Conservation (phyloP, 2,113 vertebrate species). For the Jacana jacana region DNA sequence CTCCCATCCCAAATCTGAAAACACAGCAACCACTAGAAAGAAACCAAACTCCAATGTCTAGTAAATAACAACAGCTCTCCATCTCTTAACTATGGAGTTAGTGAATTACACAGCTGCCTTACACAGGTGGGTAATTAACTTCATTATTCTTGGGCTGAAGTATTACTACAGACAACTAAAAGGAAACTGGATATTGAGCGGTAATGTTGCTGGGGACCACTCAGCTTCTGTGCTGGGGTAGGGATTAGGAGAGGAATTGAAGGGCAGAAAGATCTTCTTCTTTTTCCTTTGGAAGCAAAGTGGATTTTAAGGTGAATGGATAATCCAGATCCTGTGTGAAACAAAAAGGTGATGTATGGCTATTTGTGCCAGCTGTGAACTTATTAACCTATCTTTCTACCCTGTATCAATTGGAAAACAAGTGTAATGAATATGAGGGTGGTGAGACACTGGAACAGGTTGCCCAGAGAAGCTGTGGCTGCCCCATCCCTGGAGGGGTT, state of each 20-base stretch:
- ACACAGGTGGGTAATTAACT: neutral
- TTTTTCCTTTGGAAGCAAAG: neutral
- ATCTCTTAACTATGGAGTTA: neutral
- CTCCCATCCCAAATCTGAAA: neutral
- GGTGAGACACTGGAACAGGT: too few relatives aligned
- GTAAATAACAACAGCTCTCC: neutral
- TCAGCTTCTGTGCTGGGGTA: neutral
- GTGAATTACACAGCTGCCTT: neutral
- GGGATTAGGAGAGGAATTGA: neutral
- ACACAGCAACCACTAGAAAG: neutral
- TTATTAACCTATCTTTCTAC: neutral
- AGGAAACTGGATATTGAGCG: neutral
- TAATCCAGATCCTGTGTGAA: neutral
- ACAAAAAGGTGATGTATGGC: neutral
- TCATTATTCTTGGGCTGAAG: neutral
- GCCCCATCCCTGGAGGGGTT: too few relatives aligned
- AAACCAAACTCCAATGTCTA: neutral
- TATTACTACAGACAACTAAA: neutral
- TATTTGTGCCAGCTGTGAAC: neutral
- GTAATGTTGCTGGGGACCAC: neutral
- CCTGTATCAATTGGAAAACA: neutral
- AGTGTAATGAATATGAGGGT: neutral
- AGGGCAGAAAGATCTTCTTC: neutral
- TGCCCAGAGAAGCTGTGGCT: too few relatives aligned
- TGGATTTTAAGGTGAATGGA: neutral